phyloP scores from a whole-genome alignment of 2,888 invertebrate genomes.

The Dexiosoma caninum region DNA sequence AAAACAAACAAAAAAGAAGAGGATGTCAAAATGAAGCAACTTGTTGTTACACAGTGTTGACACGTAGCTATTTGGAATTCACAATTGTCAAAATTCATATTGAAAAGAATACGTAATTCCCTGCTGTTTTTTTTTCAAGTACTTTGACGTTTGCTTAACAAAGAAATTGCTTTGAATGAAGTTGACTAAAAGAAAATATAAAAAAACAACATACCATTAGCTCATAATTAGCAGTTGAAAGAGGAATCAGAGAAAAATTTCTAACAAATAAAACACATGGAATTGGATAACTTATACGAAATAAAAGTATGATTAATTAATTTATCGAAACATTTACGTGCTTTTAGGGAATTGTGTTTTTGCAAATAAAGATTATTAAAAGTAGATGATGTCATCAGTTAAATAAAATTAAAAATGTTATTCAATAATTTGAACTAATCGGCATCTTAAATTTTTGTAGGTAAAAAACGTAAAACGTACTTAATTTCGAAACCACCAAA shows the following conservation, averaged over 20 bases:
- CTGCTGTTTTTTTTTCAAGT: too few species aligned
- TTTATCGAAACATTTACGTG: neutral
- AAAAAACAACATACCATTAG: conserved; percentile 1
- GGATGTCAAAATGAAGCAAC: conserved; percentile 19
- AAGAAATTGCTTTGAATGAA: too few species aligned
- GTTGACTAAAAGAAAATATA: too few species aligned
- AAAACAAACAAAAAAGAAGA: neutral
- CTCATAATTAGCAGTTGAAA: conserved; percentile 3
- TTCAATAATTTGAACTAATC: conserved; percentile 38
- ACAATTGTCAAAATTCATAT: too few species aligned
- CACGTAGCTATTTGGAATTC: too few species aligned
- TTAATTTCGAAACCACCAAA: neutral
- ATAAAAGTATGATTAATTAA: conserved; percentile 12
- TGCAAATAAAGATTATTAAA: conserved; percentile 31
- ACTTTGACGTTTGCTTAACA: too few species aligned
- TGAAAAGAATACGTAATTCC: conserved; percentile 5
- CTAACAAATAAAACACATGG: neutral
- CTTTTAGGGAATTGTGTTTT: conserved; percentile 22
- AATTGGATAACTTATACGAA: conserved; percentile 38
- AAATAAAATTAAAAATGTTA: conserved; percentile 37
- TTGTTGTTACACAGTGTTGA: too few species aligned
- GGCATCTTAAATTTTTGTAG: conserved; percentile 52
- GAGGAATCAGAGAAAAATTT: neutral
- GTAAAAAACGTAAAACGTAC: conserved; percentile 25
- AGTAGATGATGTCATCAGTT: conserved; percentile 57